These are phyloP conservation scores for Ochropacha duplaris DNA, from an alignment of 2,888 invertebrate genomes.

Conservation along the genomic window DNA sequence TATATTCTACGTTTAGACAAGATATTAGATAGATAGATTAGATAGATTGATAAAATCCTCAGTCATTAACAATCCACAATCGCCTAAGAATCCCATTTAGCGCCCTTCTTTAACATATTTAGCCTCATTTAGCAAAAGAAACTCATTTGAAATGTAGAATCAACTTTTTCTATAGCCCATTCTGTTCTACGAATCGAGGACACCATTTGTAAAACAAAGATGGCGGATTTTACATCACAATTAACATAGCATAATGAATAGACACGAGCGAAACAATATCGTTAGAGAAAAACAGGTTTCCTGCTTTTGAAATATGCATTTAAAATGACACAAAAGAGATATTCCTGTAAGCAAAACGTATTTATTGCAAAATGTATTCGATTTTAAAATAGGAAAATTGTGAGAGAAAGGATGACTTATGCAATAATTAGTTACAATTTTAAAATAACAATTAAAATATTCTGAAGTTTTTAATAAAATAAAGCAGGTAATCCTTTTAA, in stretches of 20 bases:
- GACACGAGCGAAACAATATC: conserved; percentile 66
- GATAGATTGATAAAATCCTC: not conserved
- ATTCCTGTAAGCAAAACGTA: conserved; percentile 16
- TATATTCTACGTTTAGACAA: too few relatives aligned
- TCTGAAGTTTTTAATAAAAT: not conserved
- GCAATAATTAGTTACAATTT: too few relatives aligned
- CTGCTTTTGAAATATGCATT: conserved; percentile 57
- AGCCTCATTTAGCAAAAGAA: conserved; percentile 6
- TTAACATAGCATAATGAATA: conserved; percentile 65
- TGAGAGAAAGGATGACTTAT: too few relatives aligned
- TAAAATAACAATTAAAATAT: not conserved
- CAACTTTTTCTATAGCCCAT: conserved; percentile 28
- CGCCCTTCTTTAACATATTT: not conserved
- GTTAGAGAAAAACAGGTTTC: conserved; percentile 74
- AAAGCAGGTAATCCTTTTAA: too few relatives aligned
- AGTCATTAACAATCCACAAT: not conserved
- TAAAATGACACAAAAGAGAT: conserved; percentile 47
- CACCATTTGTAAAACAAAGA: conserved; percentile 75
- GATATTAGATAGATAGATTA: too few relatives aligned
- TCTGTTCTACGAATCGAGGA: conserved; percentile 58
- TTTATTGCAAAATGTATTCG: conserved; percentile 4
- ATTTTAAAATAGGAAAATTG: too few relatives aligned
- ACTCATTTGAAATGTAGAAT: conserved; percentile 5
- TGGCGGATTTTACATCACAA: conserved; percentile 75
- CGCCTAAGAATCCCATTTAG: not conserved